These are phyloP conservation scores for Meta bourneti DNA, from an alignment of 2,888 invertebrate species.

Conservation along the genomic window DNA sequence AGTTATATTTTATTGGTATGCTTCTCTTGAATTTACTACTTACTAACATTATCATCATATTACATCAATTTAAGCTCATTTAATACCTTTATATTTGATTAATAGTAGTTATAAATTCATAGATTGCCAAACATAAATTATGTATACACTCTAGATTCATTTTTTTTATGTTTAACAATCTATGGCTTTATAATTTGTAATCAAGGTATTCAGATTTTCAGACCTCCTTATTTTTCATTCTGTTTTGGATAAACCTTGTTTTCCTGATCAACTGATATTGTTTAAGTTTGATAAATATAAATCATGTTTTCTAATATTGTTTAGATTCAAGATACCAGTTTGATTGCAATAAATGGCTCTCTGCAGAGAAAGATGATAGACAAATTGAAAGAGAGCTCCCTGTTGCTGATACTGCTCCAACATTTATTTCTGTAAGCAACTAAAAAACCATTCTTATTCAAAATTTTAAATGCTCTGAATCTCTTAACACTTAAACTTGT, in stretches of 20 bases:
- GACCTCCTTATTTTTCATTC: neutral
- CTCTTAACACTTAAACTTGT: no score
- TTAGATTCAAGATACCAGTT: conserved; percentile 80
- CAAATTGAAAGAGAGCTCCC: conserved; percentile 81
- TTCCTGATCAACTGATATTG: neutral
- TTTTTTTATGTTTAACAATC: no score
- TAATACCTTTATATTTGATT: no score
- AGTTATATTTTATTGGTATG: no score
- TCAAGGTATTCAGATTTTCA: neutral
- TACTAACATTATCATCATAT: no score
- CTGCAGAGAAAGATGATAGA: conserved; percentile 81
- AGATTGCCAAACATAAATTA: no score
- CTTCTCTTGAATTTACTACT: no score
- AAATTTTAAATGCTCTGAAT: neutral
- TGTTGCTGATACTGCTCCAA: conserved; percentile 79
- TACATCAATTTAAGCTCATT: no score
- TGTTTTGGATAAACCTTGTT: neutral
- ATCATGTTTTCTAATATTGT: neutral
- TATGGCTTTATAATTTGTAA: no score
- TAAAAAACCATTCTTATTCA: no score
- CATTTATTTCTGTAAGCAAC: conserved; percentile 79
- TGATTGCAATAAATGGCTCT: conserved; percentile 81
- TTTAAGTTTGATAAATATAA: neutral
- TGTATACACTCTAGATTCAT: no score
- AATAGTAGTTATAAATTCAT: no score